Base-by-base conservation (phyloP, 1,140 invertebrate species). In the Arctopsyche grandis region DNA sequence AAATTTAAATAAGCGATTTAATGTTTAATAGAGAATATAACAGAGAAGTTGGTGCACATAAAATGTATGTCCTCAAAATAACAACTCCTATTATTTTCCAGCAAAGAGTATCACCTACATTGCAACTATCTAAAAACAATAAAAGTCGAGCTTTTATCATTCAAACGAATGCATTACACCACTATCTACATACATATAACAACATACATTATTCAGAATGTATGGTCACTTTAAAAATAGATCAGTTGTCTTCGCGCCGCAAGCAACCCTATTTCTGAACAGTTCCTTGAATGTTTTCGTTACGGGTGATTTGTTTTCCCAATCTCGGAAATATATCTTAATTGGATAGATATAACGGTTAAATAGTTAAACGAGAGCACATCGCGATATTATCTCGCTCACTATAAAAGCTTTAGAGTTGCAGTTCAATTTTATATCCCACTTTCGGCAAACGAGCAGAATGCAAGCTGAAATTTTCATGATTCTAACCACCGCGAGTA, bases 231-330 rank as follows among this genome's bases (percentile, higher is more conserved):
- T 26, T 29, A 16, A 43, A 56, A 56, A 56, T 74, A 56, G 16
- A 74, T 9, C 29, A n/a, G 70, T 74, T 12, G 19, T 44, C 21
- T 21, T 70, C 38, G 26, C 24, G 69, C 63, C 24, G 21, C 44
- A 26, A 56, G 21, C 44, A 26, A 56, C 29, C 56, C 79, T 80
- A 81, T 81, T 78, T 81, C 38, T 48, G 16, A 69, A 22, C 44
- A 43, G 26, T 63, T 70, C 69, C 70, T 77, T 22, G 21, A n/a
- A 16, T 76, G 80, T 81, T 81, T 78, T 79, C 79, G 77, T 76
- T 77, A 44, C 75, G 52, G 71, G 77, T 79, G 80, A 81, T 81
- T 81, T 81, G 80, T 81, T 81, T 81, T 70, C 77, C 74, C 73
- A 79, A 81, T 81, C 80, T 79, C 5, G 60, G 60, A 56, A 78